Conservation (phyloP, 2,797 vertebrate species). For the Galago senegalensis region DNA sequence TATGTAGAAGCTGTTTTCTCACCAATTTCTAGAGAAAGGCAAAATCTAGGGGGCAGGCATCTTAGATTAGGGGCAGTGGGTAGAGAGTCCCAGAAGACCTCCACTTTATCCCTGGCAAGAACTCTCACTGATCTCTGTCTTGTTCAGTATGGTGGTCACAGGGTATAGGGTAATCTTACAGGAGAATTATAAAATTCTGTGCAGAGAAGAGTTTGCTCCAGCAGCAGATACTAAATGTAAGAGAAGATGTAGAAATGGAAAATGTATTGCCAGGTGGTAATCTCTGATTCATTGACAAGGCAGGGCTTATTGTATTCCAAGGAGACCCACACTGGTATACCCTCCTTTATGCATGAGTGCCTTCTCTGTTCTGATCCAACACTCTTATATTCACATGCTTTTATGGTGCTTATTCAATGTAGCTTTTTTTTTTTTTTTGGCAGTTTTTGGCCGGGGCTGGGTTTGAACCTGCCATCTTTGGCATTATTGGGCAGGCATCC, state of each 20-base stretch:
- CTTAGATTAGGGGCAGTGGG: neutral
- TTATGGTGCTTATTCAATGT: neutral
- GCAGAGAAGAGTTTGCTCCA: neutral
- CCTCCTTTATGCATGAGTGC: neutral
- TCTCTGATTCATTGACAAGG: neutral
- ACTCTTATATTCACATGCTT: neutral
- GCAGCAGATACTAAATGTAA: neutral
- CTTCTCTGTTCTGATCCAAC: neutral
- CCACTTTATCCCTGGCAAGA: neutral
- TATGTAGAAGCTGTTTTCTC: neutral
- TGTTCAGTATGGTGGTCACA: neutral
- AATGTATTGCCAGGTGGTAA: neutral
- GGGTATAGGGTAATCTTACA: neutral
- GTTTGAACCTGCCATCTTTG: too few species aligned
- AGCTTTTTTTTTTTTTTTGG: neutral
- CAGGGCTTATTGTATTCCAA: neutral
- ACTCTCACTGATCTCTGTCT: neutral
- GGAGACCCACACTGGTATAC: neutral
- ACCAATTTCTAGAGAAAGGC: neutral
- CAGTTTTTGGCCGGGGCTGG: too few species aligned
- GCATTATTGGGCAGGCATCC: too few species aligned
- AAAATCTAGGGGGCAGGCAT: constrained; percentile 63
- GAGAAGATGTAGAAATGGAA: neutral
- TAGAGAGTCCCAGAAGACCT: neutral
- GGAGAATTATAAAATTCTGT: neutral